A percentile compares a stretch with the other conserved stretches of the same genome.
Conservation (phyloP, 2,797 vertebrate genomes). For the Sternotherus odoratus region DNA sequence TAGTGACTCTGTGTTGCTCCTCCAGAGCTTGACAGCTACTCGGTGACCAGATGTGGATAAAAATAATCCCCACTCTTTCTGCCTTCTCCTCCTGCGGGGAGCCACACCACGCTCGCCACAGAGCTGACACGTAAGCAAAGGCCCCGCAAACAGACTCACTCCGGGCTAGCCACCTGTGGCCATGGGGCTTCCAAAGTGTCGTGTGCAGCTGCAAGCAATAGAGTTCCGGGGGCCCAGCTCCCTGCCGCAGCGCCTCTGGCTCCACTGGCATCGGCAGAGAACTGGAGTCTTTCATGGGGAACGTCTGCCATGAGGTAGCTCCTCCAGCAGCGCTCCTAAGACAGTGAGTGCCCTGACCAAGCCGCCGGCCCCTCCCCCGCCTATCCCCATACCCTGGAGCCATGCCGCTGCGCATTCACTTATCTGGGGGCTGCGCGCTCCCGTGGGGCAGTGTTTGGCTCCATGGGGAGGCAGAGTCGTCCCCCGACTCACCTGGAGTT, state of each 20-base stretch:
- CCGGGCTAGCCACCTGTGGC: neutral
- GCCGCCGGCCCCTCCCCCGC: too few species aligned
- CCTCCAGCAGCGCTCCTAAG: neutral
- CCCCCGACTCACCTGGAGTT: too few species aligned
- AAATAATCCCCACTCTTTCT: neutral
- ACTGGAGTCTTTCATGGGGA: neutral
- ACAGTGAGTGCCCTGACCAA: neutral
- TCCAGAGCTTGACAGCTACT: neutral
- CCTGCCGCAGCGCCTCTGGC: accelerated
- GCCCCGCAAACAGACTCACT: neutral
- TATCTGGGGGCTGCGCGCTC: too few species aligned
- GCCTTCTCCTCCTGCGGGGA: neutral
- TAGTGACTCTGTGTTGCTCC: neutral
- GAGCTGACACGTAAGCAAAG: neutral
- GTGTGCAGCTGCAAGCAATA: neutral
- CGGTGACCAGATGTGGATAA: neutral
- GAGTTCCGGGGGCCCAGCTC: neutral
- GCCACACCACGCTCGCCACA: neutral
- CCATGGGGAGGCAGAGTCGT: too few species aligned
- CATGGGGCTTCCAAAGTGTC: neutral
- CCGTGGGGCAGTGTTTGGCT: too few species aligned
- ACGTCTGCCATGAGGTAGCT: neutral
- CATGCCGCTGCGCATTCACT: too few species aligned
- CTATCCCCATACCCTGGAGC: too few species aligned
- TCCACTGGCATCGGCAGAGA: neutral